phyloP scores from a whole-genome alignment of 2,888 invertebrate species.

The Troides aeacus region DNA sequence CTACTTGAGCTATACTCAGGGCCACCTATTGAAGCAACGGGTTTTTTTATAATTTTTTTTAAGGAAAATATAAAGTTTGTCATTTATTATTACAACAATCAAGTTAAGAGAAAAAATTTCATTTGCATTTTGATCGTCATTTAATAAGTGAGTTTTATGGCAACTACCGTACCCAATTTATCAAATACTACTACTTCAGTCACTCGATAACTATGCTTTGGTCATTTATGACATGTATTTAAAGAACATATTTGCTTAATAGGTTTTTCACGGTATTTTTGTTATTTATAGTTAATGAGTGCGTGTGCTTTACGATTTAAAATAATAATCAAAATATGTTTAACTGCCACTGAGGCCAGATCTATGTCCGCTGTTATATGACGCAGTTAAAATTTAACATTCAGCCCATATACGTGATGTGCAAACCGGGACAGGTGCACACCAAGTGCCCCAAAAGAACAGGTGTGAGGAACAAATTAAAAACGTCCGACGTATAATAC shows the following conservation, averaged over 20 bases:
- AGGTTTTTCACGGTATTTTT: too few relatives aligned
- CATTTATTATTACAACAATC: too few relatives aligned
- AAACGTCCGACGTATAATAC: not conserved
- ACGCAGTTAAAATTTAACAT: not conserved
- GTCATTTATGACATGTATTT: too few relatives aligned
- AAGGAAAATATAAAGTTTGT: not conserved
- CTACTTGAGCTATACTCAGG: constrained; percentile 73
- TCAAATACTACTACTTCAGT: too few relatives aligned
- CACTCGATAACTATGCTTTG: too few relatives aligned
- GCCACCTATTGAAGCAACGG: constrained; percentile 57
- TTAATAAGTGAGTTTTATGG: too few relatives aligned
- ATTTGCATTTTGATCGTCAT: too few relatives aligned
- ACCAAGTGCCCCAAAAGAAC: not conserved
- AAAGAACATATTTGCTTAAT: too few relatives aligned
- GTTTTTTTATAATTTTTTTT: not conserved
- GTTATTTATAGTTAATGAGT: too few relatives aligned
- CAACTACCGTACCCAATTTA: too few relatives aligned
- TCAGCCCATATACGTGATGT: not conserved
- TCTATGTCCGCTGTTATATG: not conserved
- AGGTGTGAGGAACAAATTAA: not conserved
- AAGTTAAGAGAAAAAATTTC: too few relatives aligned
- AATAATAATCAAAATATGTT: not conserved
- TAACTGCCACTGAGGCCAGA: not conserved
- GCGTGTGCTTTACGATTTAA: not conserved
- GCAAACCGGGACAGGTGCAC: not conserved